phyloP scores from a whole-genome alignment of 2,888 invertebrate species.

The Mythimna lalbum region DNA sequence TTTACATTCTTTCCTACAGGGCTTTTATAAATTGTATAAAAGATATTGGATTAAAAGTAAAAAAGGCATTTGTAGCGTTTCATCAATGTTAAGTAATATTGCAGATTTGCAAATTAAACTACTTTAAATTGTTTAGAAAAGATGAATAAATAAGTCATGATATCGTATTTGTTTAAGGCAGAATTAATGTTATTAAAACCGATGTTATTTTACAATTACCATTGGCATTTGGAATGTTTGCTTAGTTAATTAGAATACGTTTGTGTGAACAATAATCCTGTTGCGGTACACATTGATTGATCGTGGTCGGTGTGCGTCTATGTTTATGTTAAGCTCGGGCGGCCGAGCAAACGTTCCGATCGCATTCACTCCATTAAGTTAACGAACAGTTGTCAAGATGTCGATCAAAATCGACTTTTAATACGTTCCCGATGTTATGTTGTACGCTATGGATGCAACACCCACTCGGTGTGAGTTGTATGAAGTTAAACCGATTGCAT shows the following conservation, averaged over 20 bases:
- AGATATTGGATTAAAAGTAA: constrained; percentile 67
- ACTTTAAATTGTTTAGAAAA: constrained; percentile 18
- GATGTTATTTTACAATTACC: constrained; percentile 47
- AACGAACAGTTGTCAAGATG: constrained; percentile 90
- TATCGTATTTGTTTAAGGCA: constrained; percentile 18
- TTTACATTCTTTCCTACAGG: constrained; percentile 74
- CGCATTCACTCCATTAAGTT: constrained; percentile 87
- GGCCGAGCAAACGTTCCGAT: constrained; percentile 78
- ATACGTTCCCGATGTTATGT: constrained; percentile 77
- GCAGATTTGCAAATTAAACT: constrained; percentile 42
- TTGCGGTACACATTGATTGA: constrained; percentile 71
- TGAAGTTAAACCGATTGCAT: constrained; percentile 75
- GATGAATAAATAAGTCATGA: constrained; percentile 32
- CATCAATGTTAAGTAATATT: constrained; percentile 53
- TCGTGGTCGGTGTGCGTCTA: constrained; percentile 62
- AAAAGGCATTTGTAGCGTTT: constrained; percentile 60
- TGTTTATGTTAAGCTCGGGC: constrained; percentile 69
- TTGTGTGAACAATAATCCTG: constrained; percentile 71
- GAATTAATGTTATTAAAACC: constrained; percentile 46
- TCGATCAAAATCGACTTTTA: constrained; percentile 88
- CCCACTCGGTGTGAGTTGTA: constrained; percentile 83
- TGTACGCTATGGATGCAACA: constrained; percentile 83
- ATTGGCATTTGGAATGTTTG: constrained; percentile 62
- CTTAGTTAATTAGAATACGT: constrained; percentile 73
- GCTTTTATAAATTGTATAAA: constrained; percentile 68